Evolutionary conservation across 2,888 invertebrate species (phyloP).

Genomic region (Thera obeliscata): DNA sequence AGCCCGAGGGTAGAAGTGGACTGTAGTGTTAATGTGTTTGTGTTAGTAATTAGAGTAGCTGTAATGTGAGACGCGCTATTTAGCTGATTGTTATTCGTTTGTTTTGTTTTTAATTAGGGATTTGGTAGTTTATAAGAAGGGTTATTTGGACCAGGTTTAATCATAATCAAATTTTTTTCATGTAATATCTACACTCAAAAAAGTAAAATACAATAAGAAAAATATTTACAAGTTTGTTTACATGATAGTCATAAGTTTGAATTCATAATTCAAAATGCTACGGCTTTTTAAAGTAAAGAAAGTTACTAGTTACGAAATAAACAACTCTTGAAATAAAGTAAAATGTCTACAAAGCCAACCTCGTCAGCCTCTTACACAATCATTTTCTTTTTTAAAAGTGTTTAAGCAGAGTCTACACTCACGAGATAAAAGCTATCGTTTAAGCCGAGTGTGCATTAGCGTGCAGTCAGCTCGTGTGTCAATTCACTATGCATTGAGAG

Average conservation of each 20-base stretch:
- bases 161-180: no score
- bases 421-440: conserved; percentile 12
- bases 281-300: no score
- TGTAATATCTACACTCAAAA: no score
- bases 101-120: conserved; percentile 36
- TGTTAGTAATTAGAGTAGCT: conserved; percentile 60
- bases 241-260: no score
- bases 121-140: background rate
- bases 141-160: background rate
- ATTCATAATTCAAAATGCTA: no score
- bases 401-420: background rate
- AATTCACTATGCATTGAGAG: conserved; percentile 38
- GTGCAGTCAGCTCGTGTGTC: conserved; percentile 57
- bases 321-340: background rate
- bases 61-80: conserved; percentile 41
- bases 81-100: conserved; percentile 35
- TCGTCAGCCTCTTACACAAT: background rate
- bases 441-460: conserved; percentile 45
- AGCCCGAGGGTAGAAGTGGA: conserved; percentile 32
- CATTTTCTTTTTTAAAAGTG: background rate
- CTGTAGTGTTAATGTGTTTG: conserved; percentile 56
- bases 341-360: background rate
- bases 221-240: no score
- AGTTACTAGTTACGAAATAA: background rate
- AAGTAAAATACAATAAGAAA: no score